Base-by-base conservation (phyloP, 2,888 invertebrate genomes). In the Leuctra nigra region DNA sequence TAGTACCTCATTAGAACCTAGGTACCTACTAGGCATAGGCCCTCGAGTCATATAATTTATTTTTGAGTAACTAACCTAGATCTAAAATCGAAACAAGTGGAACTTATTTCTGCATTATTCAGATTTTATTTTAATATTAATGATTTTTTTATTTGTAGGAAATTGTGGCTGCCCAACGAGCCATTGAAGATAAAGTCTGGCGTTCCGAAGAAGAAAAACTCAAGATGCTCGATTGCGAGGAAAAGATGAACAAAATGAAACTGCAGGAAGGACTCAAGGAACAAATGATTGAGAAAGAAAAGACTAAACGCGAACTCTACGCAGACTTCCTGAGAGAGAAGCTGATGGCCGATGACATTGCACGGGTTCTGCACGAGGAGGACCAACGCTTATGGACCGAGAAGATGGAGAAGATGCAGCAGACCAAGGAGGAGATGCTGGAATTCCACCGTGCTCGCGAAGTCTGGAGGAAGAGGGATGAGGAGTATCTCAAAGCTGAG, bases 241-340 rank as follows among this genome's bases (percentile, higher is more conserved):
- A 20, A 9, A 20, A 44, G 7, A 6, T 23, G 11, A 23, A 13
- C 3, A 20, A 44, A 23, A 23, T 20, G 4, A 20, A 44, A n/a
- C 4, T 20, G 44, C 72, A 74, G 59, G 68, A 69, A 59, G 79
- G 79, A 2, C 63, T 83, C 18, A 81, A 81, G 61, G 77, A 79
- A 57, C 81, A 82, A 63, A 71, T 83, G 36, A 80, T 81, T 23
- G 73, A 75, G 61, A 68, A 72, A 1, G 77, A 80, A 58, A 70
- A 71, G 55, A 69, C 73, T 61, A 75, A 70, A 61, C 75, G 80
- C 62, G 77, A 76, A 58, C 68, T 74, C 59, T 80, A 78, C 59
- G 79, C 82, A 62, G 80, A 83, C 57, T 75, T 74, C 16, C 69
- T 82, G 4, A 73, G 76, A 55, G 83, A 83, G 66, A 82, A 81